These are phyloP conservation scores for Glomeris maerens DNA, from an alignment of 1,140 invertebrate genomes.

Conservation along the genomic window DNA sequence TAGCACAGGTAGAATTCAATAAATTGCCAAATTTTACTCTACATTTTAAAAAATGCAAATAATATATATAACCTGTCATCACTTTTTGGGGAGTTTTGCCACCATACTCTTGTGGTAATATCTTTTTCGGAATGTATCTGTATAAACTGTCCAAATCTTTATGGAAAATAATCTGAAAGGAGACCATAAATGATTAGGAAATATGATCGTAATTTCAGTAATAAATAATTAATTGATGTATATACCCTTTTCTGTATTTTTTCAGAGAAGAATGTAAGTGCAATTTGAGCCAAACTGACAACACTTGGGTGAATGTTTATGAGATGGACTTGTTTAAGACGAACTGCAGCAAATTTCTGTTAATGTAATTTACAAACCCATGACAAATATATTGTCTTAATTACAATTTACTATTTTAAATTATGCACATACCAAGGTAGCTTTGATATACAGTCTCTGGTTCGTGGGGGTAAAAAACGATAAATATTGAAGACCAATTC, in stretches of 20 bases:
- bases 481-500: conserved; percentile 63
- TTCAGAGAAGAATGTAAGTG: conserved; percentile 55
- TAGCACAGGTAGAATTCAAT: no score
- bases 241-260: conserved; percentile 58
- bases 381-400: no score
- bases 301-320: no score
- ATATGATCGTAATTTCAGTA: neutral
- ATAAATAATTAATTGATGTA: no score
- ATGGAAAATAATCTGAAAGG: conserved; percentile 39
- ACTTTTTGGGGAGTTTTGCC: conserved; percentile 58
- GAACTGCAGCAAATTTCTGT: no score
- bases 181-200: conserved; percentile 3
- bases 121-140: conserved; percentile 49
- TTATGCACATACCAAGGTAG: conserved; percentile 39
- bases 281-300: no score
- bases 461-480: conserved; percentile 64
- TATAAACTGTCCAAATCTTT: conserved; percentile 50
- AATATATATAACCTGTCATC: conserved; percentile 79
- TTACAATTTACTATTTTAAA: no score
- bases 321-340: no score
- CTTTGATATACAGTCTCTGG: conserved; percentile 45
- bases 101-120: conserved; percentile 71
- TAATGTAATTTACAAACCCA: no score
- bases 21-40: no score
- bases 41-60: no score